Percentiles rank a stretch among this genome's conserved stretches.
These are phyloP conservation scores for Leucopsar rothschildi DNA, from an alignment of 2,113 vertebrate species.

Conservation along the genomic window DNA sequence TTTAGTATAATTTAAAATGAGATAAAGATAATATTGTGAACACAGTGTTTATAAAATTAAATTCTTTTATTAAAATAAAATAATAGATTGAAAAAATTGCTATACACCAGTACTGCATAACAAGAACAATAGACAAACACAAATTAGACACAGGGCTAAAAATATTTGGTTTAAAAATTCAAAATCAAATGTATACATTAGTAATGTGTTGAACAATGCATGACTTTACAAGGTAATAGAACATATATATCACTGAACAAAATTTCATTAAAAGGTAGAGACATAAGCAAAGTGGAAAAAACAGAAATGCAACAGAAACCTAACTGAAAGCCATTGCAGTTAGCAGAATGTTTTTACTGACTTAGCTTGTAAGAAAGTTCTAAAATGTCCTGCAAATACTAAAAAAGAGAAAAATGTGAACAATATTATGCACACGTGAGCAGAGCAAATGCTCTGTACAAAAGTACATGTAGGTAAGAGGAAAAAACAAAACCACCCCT, in stretches of 20 bases:
- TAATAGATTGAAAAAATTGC: neutral
- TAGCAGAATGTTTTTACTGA: neutral
- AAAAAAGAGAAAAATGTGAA: neutral
- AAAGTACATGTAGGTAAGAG: neutral
- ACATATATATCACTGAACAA: neutral
- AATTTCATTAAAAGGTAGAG: neutral
- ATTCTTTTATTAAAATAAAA: neutral
- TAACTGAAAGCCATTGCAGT: neutral
- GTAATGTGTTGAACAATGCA: neutral
- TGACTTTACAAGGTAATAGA: neutral
- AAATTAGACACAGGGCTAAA: neutral
- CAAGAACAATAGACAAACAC: neutral
- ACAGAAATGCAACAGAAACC: neutral
- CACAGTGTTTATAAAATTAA: neutral
- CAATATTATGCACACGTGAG: neutral
- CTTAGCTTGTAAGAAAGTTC: neutral
- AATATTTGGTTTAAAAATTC: neutral
- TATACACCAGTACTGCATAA: neutral
- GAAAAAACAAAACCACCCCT: accelerated
- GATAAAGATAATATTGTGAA: neutral
- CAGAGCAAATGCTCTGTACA: neutral
- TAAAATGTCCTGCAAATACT: neutral
- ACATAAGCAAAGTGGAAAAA: neutral
- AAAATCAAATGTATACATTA: neutral
- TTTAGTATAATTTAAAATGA: neutral